phyloP scores from a whole-genome alignment of 2,888 invertebrate species.

The Cantharis nigra region DNA sequence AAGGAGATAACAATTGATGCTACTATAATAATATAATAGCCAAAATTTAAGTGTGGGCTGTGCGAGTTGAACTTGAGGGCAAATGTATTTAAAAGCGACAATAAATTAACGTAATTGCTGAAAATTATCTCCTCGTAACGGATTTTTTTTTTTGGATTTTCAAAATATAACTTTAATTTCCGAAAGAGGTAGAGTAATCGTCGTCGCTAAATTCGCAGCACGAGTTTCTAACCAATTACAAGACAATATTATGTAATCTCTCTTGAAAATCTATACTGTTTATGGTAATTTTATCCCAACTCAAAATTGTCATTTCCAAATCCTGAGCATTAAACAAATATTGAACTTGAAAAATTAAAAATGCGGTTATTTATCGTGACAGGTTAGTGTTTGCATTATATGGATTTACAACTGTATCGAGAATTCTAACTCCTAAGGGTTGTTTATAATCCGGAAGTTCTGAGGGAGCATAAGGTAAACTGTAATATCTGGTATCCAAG shows the following conservation, averaged over 20 bases:
- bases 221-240: neutral
- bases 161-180: neutral
- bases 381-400: neutral
- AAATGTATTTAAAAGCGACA: neutral
- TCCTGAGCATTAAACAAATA: neutral
- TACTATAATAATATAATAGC: neutral
- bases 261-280: neutral
- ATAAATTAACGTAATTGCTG: neutral
- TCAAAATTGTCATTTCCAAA: neutral
- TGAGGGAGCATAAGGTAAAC: constrained; percentile 16
- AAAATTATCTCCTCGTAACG: neutral
- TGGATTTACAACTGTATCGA: neutral
- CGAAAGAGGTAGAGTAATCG: neutral
- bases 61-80: neutral
- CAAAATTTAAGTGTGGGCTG: neutral
- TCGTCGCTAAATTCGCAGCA: neutral
- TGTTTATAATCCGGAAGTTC: constrained; percentile 4
- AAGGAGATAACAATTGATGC: neutral
- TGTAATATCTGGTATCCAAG: constrained; percentile 12
- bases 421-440: neutral
- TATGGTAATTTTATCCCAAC: neutral
- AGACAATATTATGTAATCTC: neutral
- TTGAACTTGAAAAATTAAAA: neutral
- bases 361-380: neutral
- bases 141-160: neutral